Conservation (phyloP, 2,888 invertebrate genomes). For the Synanthedon formicaeformis region DNA sequence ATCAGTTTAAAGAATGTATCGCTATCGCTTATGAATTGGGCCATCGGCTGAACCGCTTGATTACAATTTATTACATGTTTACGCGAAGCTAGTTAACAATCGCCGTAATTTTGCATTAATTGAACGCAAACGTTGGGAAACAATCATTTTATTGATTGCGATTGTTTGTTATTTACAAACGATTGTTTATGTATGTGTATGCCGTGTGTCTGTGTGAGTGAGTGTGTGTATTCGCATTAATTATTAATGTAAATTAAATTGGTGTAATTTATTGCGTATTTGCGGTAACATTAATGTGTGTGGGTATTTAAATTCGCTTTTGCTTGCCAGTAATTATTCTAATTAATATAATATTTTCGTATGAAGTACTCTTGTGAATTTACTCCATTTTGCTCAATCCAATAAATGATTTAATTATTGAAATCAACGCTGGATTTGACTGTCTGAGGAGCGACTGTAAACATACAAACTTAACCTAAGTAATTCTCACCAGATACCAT, state of each 20-base stretch:
- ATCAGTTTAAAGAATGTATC: not conserved
- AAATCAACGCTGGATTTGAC: too few relatives aligned
- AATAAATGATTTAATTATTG: too few relatives aligned
- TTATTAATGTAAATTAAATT: not conserved
- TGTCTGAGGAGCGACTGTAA: too few relatives aligned
- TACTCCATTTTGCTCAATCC: too few relatives aligned
- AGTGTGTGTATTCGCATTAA: not conserved
- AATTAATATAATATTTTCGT: too few relatives aligned
- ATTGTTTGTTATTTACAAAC: not conserved
- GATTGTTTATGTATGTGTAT: not conserved
- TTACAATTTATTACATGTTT: conserved; percentile 13
- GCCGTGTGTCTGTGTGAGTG: not conserved
- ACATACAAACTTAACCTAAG: too few relatives aligned
- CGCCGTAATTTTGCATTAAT: conserved; percentile 15
- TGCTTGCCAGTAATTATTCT: too few relatives aligned
- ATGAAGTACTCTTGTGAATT: too few relatives aligned
- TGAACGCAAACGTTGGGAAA: conserved; percentile 24
- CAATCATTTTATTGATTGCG: conserved; percentile 2
- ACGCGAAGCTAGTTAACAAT: conserved; percentile 13
- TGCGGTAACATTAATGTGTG: too few relatives aligned
- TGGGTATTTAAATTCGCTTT: too few relatives aligned
- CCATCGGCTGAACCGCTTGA: conserved; percentile 4
- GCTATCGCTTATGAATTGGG: conserved; percentile 1
- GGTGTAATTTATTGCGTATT: not conserved
- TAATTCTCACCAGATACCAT: too few relatives aligned